phyloP scores from a whole-genome alignment of 2,888 invertebrate species.

The Archips crataeganus region DNA sequence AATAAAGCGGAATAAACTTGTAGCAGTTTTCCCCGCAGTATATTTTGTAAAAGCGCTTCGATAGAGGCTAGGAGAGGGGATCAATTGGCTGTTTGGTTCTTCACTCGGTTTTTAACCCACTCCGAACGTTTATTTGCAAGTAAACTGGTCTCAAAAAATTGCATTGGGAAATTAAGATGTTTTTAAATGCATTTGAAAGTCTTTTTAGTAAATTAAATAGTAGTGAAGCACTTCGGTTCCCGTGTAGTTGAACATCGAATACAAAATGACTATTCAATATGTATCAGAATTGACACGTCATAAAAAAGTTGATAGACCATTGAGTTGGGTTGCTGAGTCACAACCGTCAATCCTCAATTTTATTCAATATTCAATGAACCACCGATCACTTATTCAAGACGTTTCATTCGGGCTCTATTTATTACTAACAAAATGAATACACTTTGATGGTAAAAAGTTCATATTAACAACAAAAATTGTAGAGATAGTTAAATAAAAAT shows the following conservation, averaged over 20 bases:
- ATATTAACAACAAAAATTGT: neutral
- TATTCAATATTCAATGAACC: constrained; percentile 3
- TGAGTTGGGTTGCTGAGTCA: neutral
- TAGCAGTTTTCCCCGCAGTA: neutral
- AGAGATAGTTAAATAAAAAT: neutral
- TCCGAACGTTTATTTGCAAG: constrained; percentile 9
- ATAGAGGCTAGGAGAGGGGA: neutral
- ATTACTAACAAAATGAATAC: neutral
- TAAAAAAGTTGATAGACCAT: neutral
- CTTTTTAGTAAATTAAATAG: neutral
- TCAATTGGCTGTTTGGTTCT: constrained; percentile 13
- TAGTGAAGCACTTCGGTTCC: neutral
- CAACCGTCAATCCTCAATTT: constrained; percentile 4
- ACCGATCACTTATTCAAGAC: neutral
- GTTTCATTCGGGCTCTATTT: neutral
- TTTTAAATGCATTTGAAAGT: neutral
- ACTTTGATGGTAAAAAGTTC: neutral
- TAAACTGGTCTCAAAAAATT: neutral
- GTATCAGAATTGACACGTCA: neutral
- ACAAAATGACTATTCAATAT: neutral
- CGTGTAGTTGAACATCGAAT: neutral
- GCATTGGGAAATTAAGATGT: neutral
- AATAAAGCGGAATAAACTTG: neutral
- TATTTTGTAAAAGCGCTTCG: constrained; percentile 9
- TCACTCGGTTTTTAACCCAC: constrained; percentile 1